These are phyloP conservation scores for Pentamera pediparva DNA, from an alignment of 53 echinoderm and acorn worm species.

Conservation along the genomic window DNA sequence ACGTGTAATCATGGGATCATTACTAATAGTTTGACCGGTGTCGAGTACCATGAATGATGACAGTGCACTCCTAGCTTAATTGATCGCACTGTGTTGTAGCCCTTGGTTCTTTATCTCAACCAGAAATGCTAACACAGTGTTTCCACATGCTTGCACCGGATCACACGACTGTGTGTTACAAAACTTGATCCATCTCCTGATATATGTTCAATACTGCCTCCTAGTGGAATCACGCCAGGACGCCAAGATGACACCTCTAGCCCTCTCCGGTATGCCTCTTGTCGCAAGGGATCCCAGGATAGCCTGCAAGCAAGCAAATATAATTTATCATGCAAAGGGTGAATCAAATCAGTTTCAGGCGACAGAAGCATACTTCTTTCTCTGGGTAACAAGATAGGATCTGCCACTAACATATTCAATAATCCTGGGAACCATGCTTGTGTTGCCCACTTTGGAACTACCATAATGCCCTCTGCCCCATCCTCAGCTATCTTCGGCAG, in stretches of 20 bases:
- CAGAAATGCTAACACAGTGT: slow-evolving; percentile 25
- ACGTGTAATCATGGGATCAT: slow-evolving; percentile 15
- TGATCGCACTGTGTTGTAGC: slow-evolving; percentile 17
- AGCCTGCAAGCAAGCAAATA: slow-evolving; percentile 39
- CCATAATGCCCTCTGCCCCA: slow-evolving; percentile 23
- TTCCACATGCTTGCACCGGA: not conserved
- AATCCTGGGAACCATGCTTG: slow-evolving; percentile 18
- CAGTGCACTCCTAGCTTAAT: slow-evolving; percentile 18
- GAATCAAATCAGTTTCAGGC: slow-evolving; percentile 18
- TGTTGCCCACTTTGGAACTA: slow-evolving; percentile 35
- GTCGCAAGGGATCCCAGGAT: not conserved
- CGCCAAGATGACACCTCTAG: slow-evolving; percentile 7
- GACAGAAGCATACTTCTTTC: not conserved
- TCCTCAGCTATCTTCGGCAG: slow-evolving; percentile 5
- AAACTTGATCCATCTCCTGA: slow-evolving; percentile 17
- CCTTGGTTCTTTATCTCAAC: not conserved
- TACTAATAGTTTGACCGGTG: not conserved
- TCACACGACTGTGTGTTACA: not conserved
- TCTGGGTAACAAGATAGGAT: slow-evolving; percentile 23
- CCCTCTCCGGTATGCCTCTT: not conserved
- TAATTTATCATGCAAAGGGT: slow-evolving; percentile 14
- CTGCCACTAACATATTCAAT: slow-evolving; percentile 21
- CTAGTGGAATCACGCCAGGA: no score
- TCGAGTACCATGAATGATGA: not conserved
- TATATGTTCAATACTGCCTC: slow-evolving; percentile 26